Evolutionary conservation across 2,797 vertebrate genomes (phyloP), one percentile per base, ranked within the genome.

Genomic region (Danio tinwini): DNA sequence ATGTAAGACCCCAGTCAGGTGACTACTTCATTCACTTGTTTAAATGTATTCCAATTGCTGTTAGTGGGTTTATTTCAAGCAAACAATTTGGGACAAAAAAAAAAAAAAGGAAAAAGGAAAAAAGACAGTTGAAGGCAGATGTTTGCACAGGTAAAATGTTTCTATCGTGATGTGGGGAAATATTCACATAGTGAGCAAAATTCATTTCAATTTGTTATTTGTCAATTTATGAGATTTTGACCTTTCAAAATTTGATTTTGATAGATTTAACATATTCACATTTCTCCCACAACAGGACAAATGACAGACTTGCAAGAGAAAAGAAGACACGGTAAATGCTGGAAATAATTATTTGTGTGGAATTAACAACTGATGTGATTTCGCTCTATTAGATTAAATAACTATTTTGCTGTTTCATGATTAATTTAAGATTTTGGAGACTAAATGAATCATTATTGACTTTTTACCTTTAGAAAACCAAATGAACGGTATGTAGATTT

Each of bases 401-500:
- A 91, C 94, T 92, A 94, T 96, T 90, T 95, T 94, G 94, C 96
- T 94, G 94, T 96, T 96, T 96, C 95, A 94, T 96, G 95, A 97
- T 98, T 95, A 97, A 97, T 96, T 97, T 97, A 97, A 93, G 94
- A 95, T 95, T 95, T 96, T 97, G 96, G 94, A 96, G 95, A 95
- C 94, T 95, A 94, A 95, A 95, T 95, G 95, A 29, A 95, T 95
- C 96, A 94, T 92, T 96, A 98, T 97, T 96, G 96, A 98, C 98
- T 98, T 97, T 94, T 94, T 94, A 93, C 85, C 94, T 91, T 89
- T 90, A 92, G 92, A 91, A 98, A 99, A 99, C 97, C 93, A 94
- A 96, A 98, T 99, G 98, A 99, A 97, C 94, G 95, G 97, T 98
- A 98, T 98, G 97, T 98, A 99, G 98, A 98, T 99, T 95, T 92